These are phyloP conservation scores for Drosophila lacteicornis DNA, from an alignment of 1,140 invertebrate genomes.

Conservation along the genomic window DNA sequence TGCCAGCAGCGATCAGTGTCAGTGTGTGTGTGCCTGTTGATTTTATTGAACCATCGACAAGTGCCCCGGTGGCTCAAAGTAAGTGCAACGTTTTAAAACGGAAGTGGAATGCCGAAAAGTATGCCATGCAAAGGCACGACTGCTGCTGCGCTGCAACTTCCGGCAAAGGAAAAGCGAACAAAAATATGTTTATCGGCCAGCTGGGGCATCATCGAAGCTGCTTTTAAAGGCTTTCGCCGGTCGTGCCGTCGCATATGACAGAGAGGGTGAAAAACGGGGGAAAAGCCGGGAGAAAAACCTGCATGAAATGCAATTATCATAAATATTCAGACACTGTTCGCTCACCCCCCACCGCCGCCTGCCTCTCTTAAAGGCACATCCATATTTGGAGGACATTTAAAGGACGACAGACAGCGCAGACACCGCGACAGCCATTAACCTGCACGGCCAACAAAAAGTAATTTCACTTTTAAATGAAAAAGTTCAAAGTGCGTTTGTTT, in stretches of 20 bases:
- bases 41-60: slow-evolving; percentile 75
- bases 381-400: slow-evolving; percentile 76
- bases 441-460: slow-evolving; percentile 66
- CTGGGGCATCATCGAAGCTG: slow-evolving; percentile 41
- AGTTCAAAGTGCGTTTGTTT: slow-evolving; percentile 79
- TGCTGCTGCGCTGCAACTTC: slow-evolving; percentile 38
- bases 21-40: slow-evolving; percentile 53
- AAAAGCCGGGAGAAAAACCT: slow-evolving; percentile 51
- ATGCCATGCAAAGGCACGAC: slow-evolving; percentile 69
- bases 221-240: slow-evolving; percentile 73
- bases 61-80: slow-evolving; percentile 61
- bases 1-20: slow-evolving; percentile 1
- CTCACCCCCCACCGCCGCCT: not conserved
- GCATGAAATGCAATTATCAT: slow-evolving; percentile 82
- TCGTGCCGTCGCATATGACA: slow-evolving; percentile 56
- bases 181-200: slow-evolving; percentile 59
- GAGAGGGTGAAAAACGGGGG: slow-evolving; percentile 20
- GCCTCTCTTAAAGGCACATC: slow-evolving; percentile 34
- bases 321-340: slow-evolving; percentile 69
- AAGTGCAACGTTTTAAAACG: slow-evolving; percentile 44
- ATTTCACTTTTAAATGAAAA: slow-evolving; percentile 82
- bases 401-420: slow-evolving; percentile 59
- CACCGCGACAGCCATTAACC: slow-evolving; percentile 65
- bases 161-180: slow-evolving; percentile 27
- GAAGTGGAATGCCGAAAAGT: slow-evolving; percentile 70